phyloP scores from a whole-genome alignment of 1,140 invertebrate genomes.

The Oppia nitens region DNA sequence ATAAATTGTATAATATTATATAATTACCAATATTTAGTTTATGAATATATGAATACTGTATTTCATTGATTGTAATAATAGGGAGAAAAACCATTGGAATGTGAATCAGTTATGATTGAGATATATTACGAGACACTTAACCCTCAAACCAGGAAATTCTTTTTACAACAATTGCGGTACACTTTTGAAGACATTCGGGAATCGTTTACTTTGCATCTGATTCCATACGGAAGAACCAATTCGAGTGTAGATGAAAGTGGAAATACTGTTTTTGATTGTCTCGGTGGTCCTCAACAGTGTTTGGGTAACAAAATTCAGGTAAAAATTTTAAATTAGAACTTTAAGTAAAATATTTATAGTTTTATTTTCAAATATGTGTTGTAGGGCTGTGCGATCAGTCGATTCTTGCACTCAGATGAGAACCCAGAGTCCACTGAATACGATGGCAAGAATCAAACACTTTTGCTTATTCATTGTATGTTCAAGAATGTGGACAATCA shows the following conservation, averaged over 20 bases:
- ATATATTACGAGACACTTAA: conserved; percentile 13
- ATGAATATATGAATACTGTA: not conserved
- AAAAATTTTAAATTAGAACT: not conserved
- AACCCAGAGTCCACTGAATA: not conserved
- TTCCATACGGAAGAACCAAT: conserved; percentile 11
- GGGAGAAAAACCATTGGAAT: conserved; percentile 16
- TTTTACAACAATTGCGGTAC: conserved; percentile 11
- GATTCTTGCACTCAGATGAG: conserved; percentile 8
- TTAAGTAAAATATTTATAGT: not conserved
- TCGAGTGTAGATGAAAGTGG: not conserved
- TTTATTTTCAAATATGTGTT: not conserved
- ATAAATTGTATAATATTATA: not conserved
- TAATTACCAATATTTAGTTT: not conserved
- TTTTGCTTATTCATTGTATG: conserved; percentile 12
- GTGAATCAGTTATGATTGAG: conserved; percentile 3
- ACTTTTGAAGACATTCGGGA: conserved; percentile 9
- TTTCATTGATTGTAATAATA: not conserved
- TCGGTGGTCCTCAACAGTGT: not conserved
- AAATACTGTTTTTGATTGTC: not conserved
- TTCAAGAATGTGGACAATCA: conserved; percentile 12
- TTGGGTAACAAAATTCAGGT: conserved; percentile 8
- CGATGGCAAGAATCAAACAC: conserved; percentile 16
- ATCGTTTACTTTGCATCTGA: conserved; percentile 6
- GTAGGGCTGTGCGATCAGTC: conserved; percentile 6
- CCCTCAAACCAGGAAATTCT: conserved; percentile 12